These are phyloP conservation scores for Gymnothorax javanicus DNA, from an alignment of 2,797 vertebrate genomes.

Conservation along the genomic window DNA sequence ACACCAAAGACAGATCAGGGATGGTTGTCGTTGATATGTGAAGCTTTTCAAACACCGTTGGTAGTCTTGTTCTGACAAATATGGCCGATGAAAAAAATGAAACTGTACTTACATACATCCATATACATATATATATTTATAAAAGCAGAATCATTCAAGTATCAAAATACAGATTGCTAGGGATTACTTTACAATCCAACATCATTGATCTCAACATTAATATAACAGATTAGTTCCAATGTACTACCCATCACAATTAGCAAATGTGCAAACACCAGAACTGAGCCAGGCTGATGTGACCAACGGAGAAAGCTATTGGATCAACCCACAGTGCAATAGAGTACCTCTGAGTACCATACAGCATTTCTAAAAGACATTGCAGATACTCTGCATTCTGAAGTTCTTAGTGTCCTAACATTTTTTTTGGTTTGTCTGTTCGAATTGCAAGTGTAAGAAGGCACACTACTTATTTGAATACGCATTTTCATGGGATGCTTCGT, in stretches of 20 bases:
- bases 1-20: slow-evolving; percentile 66
- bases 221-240: slow-evolving; percentile 78
- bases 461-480: not conserved
- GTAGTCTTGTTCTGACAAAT: slow-evolving; percentile 78
- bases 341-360: not conserved
- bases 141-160: slow-evolving; percentile 95
- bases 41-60: slow-evolving; percentile 73
- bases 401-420: not conserved
- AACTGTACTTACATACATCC: slow-evolving; percentile 83
- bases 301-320: not conserved
- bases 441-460: not conserved
- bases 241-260: slow-evolving; percentile 75
- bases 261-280: slow-evolving; percentile 79
- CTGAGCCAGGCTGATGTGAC: slow-evolving; percentile 61
- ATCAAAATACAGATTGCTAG: slow-evolving; percentile 93
- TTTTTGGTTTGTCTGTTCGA: not conserved
- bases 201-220: slow-evolving; percentile 64
- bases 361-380: not conserved
- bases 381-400: not conserved
- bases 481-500: not conserved
- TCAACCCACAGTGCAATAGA: not conserved
- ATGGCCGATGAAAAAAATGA: slow-evolving; percentile 72
- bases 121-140: slow-evolving; percentile 81
- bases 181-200: slow-evolving; percentile 84
- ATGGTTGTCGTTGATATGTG: slow-evolving; percentile 87